A percentile compares a stretch with the other conserved stretches of the same genome.
These are phyloP conservation scores for Carcina quercana DNA, from an alignment of 2,888 invertebrate genomes.

Conservation along the genomic window DNA sequence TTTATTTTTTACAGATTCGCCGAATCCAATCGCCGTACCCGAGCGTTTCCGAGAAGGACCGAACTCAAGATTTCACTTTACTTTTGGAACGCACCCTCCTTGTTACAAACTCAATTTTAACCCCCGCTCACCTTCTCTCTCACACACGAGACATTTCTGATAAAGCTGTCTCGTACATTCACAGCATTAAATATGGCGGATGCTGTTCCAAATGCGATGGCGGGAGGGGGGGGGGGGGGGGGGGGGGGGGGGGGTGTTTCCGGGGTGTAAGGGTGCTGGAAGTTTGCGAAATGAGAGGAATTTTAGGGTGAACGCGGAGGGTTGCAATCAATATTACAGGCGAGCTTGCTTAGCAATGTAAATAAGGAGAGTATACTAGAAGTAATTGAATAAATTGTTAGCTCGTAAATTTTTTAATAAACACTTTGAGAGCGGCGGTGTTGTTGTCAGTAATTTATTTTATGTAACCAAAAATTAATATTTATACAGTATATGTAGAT, in stretches of 20 bases:
- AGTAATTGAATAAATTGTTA: too few relatives aligned
- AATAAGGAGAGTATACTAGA: too few relatives aligned
- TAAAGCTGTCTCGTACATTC: slow-evolving; percentile 23
- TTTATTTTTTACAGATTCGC: slow-evolving; percentile 1
- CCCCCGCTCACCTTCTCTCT: slow-evolving; percentile 30
- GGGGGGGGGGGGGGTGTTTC: slow-evolving; percentile 35
- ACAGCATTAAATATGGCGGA: slow-evolving; percentile 55
- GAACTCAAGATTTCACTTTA: slow-evolving; percentile 24
- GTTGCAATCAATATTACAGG: slow-evolving; percentile 35
- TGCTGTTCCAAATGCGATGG: slow-evolving; percentile 42
- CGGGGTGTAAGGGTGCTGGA: slow-evolving; percentile 45
- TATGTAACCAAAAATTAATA: too few relatives aligned
- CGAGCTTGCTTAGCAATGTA: too few relatives aligned
- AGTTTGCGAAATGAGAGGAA: slow-evolving; percentile 48
- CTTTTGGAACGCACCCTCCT: slow-evolving; percentile 34
- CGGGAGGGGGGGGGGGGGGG: slow-evolving; percentile 27
- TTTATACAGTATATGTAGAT: too few relatives aligned
- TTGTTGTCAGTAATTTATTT: too few relatives aligned
- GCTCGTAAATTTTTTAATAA: too few relatives aligned
- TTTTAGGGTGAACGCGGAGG: slow-evolving; percentile 37
- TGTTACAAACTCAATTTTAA: slow-evolving; percentile 44
- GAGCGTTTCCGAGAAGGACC: slow-evolving; percentile 10
- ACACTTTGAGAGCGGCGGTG: too few relatives aligned
- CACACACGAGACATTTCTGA: slow-evolving; percentile 7
- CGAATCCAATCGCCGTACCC: not conserved